Evolutionary conservation across 2,113 vertebrate genomes (phyloP).

Genomic region (Planiliza haematocheilus): DNA sequence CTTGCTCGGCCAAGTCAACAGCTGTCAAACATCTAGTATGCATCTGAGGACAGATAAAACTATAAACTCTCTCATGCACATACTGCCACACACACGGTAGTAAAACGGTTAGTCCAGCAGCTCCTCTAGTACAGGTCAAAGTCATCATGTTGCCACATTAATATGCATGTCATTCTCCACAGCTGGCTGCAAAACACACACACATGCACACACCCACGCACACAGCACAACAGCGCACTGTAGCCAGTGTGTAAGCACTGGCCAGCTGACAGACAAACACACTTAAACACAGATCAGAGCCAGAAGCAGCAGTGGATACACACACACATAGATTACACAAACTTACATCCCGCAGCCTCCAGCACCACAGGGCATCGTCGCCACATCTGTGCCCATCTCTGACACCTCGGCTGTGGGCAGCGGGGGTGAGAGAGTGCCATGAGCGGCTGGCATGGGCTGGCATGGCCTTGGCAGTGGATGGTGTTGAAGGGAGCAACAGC

Average conservation of each 20-base stretch:
- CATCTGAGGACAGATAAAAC: constrained; percentile 67
- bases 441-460: constrained; percentile 74
- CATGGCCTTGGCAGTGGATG: constrained; percentile 61
- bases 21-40: constrained; percentile 73
- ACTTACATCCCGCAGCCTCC: constrained; percentile 67
- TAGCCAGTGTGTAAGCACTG: constrained; percentile 58
- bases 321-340: constrained; percentile 48
- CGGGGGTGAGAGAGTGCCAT: constrained; percentile 75
- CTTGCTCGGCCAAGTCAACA: constrained; percentile 72
- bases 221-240: constrained; percentile 44
- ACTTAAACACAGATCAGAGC: constrained; percentile 77
- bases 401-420: constrained; percentile 74
- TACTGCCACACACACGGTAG: constrained; percentile 50
- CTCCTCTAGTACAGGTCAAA: constrained; percentile 72
- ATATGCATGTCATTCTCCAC: constrained; percentile 72
- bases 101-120: constrained; percentile 57
- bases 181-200: constrained; percentile 66
- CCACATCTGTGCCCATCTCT: constrained; percentile 82
- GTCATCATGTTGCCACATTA: constrained; percentile 71
- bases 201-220: constrained; percentile 20
- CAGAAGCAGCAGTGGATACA: constrained; percentile 54
- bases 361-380: constrained; percentile 62
- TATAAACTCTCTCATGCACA: constrained; percentile 72
- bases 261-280: constrained; percentile 72
- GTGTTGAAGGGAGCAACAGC: constrained; percentile 62